A percentile compares a stretch with the other conserved stretches of the same genome.
Conservation (phyloP, 2,888 invertebrate genomes). For the Augochlorella aurata region DNA sequence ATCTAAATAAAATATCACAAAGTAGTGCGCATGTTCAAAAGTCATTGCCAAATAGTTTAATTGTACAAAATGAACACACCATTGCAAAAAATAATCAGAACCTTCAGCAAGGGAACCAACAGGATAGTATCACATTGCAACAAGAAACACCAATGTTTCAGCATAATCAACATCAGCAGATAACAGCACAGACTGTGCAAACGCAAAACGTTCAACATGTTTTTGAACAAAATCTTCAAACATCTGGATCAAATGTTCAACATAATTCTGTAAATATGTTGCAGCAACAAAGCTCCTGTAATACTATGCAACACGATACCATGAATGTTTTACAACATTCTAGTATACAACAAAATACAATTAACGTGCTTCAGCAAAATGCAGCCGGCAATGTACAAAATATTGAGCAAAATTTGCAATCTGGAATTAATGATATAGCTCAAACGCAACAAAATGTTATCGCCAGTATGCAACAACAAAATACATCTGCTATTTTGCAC, state of each 20-base stretch:
- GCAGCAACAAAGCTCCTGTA: slow-evolving; percentile 70
- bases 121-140: slow-evolving; percentile 67
- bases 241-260: slow-evolving; percentile 62
- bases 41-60: slow-evolving; percentile 60
- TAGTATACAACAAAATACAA: slow-evolving; percentile 73
- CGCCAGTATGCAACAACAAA: slow-evolving; percentile 67
- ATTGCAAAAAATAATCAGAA: slow-evolving; percentile 72
- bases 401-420: slow-evolving; percentile 72
- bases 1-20: slow-evolving; percentile 59
- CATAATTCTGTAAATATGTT: slow-evolving; percentile 69
- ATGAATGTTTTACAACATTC: slow-evolving; percentile 70
- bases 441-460: slow-evolving; percentile 69
- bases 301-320: slow-evolving; percentile 73
- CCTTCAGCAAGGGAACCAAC: slow-evolving; percentile 68
- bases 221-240: slow-evolving; percentile 78
- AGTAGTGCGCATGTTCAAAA: slow-evolving; percentile 65
- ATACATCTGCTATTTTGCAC: slow-evolving; percentile 60
- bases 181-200: slow-evolving; percentile 77
- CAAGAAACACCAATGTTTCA: slow-evolving; percentile 74
- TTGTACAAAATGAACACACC: slow-evolving; percentile 71
- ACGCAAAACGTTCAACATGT: slow-evolving; percentile 77
- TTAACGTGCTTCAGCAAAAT: slow-evolving; percentile 76
- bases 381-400: slow-evolving; percentile 66
- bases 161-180: slow-evolving; percentile 76
- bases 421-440: slow-evolving; percentile 68